Base-by-base conservation (phyloP, 1,140 invertebrate species). In the Drosophila nebulosa region DNA sequence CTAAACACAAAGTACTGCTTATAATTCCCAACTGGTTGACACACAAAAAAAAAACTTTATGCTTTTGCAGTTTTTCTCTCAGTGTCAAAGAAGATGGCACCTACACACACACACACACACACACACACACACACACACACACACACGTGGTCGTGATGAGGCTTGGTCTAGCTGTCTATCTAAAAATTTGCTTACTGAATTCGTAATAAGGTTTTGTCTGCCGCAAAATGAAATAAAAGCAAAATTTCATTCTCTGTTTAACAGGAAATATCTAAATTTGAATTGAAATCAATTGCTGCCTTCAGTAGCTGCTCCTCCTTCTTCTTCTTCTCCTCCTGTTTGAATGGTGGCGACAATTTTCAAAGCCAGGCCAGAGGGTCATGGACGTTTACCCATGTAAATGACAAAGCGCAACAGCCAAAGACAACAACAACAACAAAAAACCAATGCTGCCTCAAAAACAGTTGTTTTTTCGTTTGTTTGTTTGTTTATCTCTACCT, bases 361-460 rank as follows among this genome's bases (percentile, higher is more conserved):
- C 68, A 64, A 75, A 65, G 77, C 59, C 81, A 56, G 83, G 83
- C 81, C 81, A 86, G 72, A 86, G 81, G 81, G 83, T 86, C 81
- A 86, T 35, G 81, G 81, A 88, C 81, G 83, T 88, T 86, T 81
- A 83, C 69, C 83, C 74, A 77, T 88, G 83, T 81, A 86, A 83
- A 83, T 81, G 83, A 83, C 83, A 81, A 80, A 61, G 64, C 64
- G 64, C 57, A 65, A 60, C 21, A 24, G 14, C 57, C 57, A 36
- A 22, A 62, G 65, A 32, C 18, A 14, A 42, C 57, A 73, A 32
- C 63, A 39, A 32, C 26, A 52, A 42, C 9, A 32, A 32, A 30
- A 55, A 35, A 68, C 10, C 18, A 46, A 46, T n/a, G n/a, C 4
- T 67, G 59, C 57, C 42, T 81, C 16, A 6, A 46, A 64, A 58